These are phyloP conservation scores for Endotricha flammealis DNA, from an alignment of 2,888 invertebrate species.

Conservation along the genomic window DNA sequence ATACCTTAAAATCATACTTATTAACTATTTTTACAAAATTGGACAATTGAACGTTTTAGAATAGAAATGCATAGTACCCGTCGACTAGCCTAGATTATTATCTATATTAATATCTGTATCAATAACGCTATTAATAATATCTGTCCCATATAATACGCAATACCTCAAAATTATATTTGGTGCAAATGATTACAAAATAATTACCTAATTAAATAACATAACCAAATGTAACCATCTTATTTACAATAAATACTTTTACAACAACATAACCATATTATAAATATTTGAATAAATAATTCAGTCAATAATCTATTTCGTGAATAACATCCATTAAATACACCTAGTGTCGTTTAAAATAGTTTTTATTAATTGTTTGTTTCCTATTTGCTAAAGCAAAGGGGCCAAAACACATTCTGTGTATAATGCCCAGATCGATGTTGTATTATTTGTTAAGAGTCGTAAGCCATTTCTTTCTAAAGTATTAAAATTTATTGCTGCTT, in stretches of 20 bases:
- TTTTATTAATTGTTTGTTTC: conserved; percentile 28
- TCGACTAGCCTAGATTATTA: conserved; percentile 63
- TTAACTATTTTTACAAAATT: conserved; percentile 65
- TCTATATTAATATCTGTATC: conserved; percentile 24
- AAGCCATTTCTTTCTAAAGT: conserved; percentile 30
- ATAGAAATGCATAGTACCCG: conserved; percentile 74
- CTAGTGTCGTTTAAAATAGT: conserved; percentile 33
- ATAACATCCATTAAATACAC: conserved; percentile 14
- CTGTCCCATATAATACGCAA: conserved; percentile 25
- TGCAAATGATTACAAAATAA: conserved; percentile 39
- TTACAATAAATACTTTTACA: conserved; percentile 29
- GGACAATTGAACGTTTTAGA: conserved; percentile 56
- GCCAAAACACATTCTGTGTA: conserved; percentile 31
- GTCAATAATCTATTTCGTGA: conserved; percentile 5
- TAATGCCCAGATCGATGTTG: conserved; percentile 49
- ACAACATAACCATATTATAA: conserved; percentile 22
- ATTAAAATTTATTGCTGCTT: conserved; percentile 46
- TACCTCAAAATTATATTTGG: conserved; percentile 40
- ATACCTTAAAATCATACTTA: conserved; percentile 36
- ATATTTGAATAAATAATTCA: conserved; percentile 20
- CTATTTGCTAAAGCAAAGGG: conserved; percentile 37
- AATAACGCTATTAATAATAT: conserved; percentile 22
- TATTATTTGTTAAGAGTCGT: conserved; percentile 62
- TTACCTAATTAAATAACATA: conserved; percentile 28
- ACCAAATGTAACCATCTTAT: conserved; percentile 32